These are phyloP conservation scores for Pantala flavescens DNA, from an alignment of 1,140 invertebrate genomes.

Conservation along the genomic window DNA sequence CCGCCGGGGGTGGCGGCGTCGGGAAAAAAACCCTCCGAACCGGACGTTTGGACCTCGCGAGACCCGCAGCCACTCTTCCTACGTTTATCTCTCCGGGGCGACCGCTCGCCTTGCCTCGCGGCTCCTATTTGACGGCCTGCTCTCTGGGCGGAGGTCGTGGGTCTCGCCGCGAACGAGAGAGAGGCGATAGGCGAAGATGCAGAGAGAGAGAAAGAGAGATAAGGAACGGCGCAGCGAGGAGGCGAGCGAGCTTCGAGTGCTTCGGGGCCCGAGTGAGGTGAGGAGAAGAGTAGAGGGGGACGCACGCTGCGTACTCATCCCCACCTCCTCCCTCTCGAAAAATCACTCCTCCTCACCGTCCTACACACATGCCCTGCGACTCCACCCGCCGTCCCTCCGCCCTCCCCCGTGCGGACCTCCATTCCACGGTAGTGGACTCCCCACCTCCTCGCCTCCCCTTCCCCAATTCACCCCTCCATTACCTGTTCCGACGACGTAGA, in stretches of 20 bases:
- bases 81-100: neutral
- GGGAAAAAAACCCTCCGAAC: too few relatives aligned
- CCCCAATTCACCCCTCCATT: neutral
- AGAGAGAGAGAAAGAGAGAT: neutral
- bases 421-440: neutral
- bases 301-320: neutral
- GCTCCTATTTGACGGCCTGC: neutral
- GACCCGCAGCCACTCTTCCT: too few relatives aligned
- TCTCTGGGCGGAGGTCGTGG: neutral
- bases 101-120: neutral
- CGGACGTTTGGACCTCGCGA: too few relatives aligned
- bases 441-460: neutral
- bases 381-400: neutral
- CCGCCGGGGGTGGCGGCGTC: too few relatives aligned
- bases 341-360: neutral
- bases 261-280: neutral
- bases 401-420: neutral
- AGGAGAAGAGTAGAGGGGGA: neutral
- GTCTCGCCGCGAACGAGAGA: neutral
- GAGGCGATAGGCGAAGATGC: neutral
- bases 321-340: neutral
- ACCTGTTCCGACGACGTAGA: neutral
- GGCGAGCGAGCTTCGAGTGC: neutral
- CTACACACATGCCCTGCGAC: neutral
- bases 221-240: neutral